A percentile compares a stretch with the other conserved stretches of the same genome.
Conservation (phyloP, 2,113 vertebrate species). For the Triplophysa rosa region DNA sequence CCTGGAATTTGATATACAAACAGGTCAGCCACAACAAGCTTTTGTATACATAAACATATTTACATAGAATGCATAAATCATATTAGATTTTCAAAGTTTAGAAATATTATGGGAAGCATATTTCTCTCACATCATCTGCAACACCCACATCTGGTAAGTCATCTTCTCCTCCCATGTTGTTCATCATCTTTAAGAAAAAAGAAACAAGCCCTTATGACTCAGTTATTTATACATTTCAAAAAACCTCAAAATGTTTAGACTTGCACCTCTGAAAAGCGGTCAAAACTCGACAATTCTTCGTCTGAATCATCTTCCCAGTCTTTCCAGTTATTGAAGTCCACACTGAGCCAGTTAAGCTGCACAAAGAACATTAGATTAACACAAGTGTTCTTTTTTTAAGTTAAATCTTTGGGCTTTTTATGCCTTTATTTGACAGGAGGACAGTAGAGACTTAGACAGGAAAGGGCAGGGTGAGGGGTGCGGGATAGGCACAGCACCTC, state of each 20-base stretch:
- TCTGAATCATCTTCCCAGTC: slow-evolving; percentile 99
- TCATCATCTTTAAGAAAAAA: slow-evolving; percentile 88
- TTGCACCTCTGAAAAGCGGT: slow-evolving; percentile 93
- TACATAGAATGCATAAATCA: neutral
- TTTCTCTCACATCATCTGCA: slow-evolving; percentile 84
- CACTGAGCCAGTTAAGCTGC: slow-evolving; percentile 95
- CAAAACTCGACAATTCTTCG: slow-evolving; percentile 95
- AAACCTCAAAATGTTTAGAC: neutral
- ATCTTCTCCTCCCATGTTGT: slow-evolving; percentile 95
- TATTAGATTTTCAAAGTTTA: neutral
- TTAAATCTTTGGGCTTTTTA: no score
- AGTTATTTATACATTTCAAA: neutral
- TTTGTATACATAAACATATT: neutral
- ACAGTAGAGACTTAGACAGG: no score
- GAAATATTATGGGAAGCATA: neutral
- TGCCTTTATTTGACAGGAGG: no score
- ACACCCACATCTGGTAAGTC: slow-evolving; percentile 95
- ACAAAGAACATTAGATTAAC: slow-evolving; percentile 25
- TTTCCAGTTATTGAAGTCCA: slow-evolving; percentile 99
- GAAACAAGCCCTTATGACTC: neutral
- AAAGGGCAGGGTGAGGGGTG: no score
- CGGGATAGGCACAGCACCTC: no score
- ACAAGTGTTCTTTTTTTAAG: no score
- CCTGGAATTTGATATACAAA: slow-evolving; percentile 69
- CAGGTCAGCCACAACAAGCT: neutral